Base-by-base conservation (phyloP, 2,797 vertebrate species). In the Enteromius thamalakanensis region DNA sequence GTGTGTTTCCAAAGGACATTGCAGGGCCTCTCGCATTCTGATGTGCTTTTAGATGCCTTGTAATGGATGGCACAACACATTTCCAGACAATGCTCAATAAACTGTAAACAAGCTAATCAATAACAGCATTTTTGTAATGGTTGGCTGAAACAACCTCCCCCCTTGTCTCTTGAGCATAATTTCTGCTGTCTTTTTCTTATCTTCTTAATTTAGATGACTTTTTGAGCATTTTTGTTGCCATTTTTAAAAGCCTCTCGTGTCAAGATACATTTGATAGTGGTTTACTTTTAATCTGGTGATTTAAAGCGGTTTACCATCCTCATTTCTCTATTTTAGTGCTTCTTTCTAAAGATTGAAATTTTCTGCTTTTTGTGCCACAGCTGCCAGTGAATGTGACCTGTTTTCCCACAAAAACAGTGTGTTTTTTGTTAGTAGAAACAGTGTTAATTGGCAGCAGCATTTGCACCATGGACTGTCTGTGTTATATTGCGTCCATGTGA, bases 401-500 rank as follows among this genome's bases (percentile, higher is more conserved):
- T 17, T 55, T 32, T 26, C 23, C 9, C 64, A 53, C 19, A 34
- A 26, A 37, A 79, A 79, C 65, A 55, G 9, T 29, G 65, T 32
- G 58, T 80, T 49, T 69, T 58, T 84, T 76, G 64, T 84, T 80
- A 29, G 42, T 40, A 47, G 29, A 71, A 11, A 21, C 12, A 0
- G 34, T 3, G 5, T 55, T 45, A 32, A 51, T 60, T 78, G 49
- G 67, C 32, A 40, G 45, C 32, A 26, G 70, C 19, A 32, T 67
- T 76, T 47, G 29, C 51, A n/a, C 14, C 26, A 45, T 40, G 34
- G 34, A 15, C 58, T 67, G 47, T 29, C 23, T 79, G 29, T 60
- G 76, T 80, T 69, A 19, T 49, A 49, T 76, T 76, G 78, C 79
- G 23, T 81, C 29, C 76, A 74, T 80, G 7, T 49, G n/a, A 53